Evolutionary conservation across 1,140 invertebrate genomes (phyloP).

Genomic region (Papilio polytes): DNA sequence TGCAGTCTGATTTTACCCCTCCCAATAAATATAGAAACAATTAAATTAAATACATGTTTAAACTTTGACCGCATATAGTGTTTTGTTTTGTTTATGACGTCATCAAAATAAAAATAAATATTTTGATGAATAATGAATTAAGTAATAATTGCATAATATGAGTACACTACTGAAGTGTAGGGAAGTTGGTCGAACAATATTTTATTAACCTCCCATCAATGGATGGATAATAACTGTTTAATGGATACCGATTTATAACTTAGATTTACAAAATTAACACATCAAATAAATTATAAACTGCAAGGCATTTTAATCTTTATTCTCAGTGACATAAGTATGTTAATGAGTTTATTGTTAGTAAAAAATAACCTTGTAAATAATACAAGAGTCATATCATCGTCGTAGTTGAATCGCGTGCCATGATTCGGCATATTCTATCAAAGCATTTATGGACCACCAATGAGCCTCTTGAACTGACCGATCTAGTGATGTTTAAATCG

Average conservation of each 20-base stretch:
- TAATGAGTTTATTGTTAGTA: slow-evolving; percentile 28
- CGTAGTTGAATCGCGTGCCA: slow-evolving; percentile 80
- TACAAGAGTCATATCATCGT: slow-evolving; percentile 77
- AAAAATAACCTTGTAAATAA: slow-evolving; percentile 50
- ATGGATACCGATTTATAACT: slow-evolving; percentile 77
- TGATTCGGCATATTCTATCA: slow-evolving; percentile 80
- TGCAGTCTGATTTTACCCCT: too few species aligned
- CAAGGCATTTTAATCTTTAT: slow-evolving; percentile 49
- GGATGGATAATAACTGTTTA: slow-evolving; percentile 77
- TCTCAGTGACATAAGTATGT: slow-evolving; percentile 33
- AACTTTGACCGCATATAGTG: too few species aligned
- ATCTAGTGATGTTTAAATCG: slow-evolving; percentile 48
- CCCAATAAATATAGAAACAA: too few species aligned
- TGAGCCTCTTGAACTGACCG: slow-evolving; percentile 58
- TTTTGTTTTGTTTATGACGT: not conserved
- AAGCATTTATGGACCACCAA: slow-evolving; percentile 76
- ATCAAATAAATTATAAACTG: slow-evolving; percentile 4
- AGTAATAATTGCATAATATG: slow-evolving; percentile 41
- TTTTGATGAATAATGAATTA: not conserved
- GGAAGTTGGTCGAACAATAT: slow-evolving; percentile 66
- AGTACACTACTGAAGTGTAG: slow-evolving; percentile 47
- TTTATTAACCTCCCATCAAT: slow-evolving; percentile 79
- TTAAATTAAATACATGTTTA: too few species aligned
- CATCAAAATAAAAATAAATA: not conserved
- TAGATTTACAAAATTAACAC: slow-evolving; percentile 41